Percentiles rank a stretch among this genome's conserved stretches.
phyloP scores from a whole-genome alignment of 53 echinoderm and acorn worm genomes.

The Crossaster papposus region DNA sequence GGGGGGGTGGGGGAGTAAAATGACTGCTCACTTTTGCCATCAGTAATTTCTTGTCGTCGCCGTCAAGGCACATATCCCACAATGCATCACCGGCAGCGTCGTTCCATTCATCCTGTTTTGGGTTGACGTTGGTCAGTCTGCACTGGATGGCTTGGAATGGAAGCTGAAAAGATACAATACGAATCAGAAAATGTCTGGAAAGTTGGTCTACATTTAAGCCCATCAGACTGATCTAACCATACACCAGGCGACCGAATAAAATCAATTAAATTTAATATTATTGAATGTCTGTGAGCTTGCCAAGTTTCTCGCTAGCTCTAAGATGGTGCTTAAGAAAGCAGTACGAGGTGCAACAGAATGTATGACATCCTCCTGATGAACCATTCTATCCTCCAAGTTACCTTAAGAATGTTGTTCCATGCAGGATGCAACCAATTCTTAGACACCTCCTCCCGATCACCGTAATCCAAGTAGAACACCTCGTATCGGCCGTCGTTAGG shows the following conservation, averaged over 20 bases:
- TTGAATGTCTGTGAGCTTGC: too few relatives aligned
- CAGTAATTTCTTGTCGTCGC: constrained; percentile 37
- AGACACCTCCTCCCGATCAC: constrained; percentile 76
- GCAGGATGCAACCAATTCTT: constrained; percentile 62
- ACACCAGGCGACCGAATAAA: too few relatives aligned
- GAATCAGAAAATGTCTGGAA: too few relatives aligned
- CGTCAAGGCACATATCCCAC: constrained; percentile 80
- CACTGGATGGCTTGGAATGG: constrained; percentile 82
- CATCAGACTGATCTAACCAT: too few relatives aligned
- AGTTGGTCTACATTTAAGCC: too few relatives aligned
- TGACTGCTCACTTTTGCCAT: constrained; percentile 60
- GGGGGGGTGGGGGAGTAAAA: not conserved
- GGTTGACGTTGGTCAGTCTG: constrained; percentile 58
- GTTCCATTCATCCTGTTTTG: constrained; percentile 38
- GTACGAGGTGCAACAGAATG: too few relatives aligned
- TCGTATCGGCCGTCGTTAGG: constrained; percentile 61
- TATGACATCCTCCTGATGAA: not conserved
- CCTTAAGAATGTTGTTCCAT: constrained; percentile 49
- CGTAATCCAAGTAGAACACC: constrained; percentile 86
- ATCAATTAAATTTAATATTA: too few relatives aligned
- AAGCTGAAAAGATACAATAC: constrained; percentile 29
- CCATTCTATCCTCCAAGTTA: not conserved
- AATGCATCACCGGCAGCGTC: constrained; percentile 75
- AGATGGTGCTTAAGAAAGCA: too few relatives aligned
- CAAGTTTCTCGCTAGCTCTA: too few relatives aligned